A percentile compares a stretch with the other conserved stretches of the same genome.
Evolutionary conservation across 2,888 invertebrate genomes (phyloP).

Genomic region (Agrotis clavis): DNA sequence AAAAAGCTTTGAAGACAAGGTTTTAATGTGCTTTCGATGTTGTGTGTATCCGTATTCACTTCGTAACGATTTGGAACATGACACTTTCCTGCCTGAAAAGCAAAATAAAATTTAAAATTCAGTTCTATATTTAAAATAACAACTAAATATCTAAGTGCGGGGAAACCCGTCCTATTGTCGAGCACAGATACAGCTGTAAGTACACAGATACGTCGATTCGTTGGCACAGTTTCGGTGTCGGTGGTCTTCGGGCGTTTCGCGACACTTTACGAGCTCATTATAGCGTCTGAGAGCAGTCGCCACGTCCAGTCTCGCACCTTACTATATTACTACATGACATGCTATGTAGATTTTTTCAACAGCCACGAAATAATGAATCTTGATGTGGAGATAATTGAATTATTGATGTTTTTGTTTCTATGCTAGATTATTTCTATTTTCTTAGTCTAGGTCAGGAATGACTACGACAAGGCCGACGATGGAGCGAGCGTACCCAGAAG

Average conservation of each 20-base stretch:
- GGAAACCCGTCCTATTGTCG: conserved; percentile 58
- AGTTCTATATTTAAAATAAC: conserved; percentile 26
- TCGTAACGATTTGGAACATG: not conserved
- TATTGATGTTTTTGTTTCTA: conserved; percentile 28
- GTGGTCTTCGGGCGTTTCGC: conserved; percentile 63
- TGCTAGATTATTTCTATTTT: too few relatives aligned
- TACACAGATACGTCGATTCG: conserved; percentile 32
- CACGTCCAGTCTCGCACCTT: conserved; percentile 53
- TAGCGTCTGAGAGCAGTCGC: conserved; percentile 63
- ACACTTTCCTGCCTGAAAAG: not conserved
- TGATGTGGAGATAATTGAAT: conserved; percentile 13
- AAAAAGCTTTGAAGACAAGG: not conserved
- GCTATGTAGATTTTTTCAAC: conserved; percentile 35
- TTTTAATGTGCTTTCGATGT: too few relatives aligned
- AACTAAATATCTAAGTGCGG: conserved; percentile 39
- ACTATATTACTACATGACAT: conserved; percentile 61
- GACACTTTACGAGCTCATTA: conserved; percentile 71
- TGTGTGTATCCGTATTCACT: not conserved
- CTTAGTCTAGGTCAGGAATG: too few relatives aligned
- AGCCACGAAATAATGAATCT: conserved; percentile 29
- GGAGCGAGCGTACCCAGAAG: too few relatives aligned
- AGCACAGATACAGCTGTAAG: conserved; percentile 40
- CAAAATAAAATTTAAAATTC: conserved; percentile 6
- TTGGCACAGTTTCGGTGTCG: conserved; percentile 62
- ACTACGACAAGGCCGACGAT: too few relatives aligned